Base-by-base conservation (phyloP, 2,797 vertebrate genomes). In the Carapus acus region DNA sequence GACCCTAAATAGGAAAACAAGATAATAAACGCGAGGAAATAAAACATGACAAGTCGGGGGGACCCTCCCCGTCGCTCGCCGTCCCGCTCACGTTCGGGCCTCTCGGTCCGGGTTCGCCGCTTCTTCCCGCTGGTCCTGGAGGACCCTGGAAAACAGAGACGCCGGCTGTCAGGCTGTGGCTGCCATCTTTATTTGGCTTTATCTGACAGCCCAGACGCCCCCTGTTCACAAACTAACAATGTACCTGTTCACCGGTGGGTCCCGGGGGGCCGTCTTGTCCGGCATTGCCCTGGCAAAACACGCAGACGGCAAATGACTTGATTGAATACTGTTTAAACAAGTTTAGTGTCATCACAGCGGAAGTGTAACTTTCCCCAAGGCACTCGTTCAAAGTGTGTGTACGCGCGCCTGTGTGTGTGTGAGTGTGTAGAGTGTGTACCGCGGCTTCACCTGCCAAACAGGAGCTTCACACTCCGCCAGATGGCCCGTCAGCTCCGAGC, bases 31-130 rank as follows among this genome's bases (percentile, higher is more conserved):
- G 50, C 8, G n/a, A n/a, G n/a, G n/a, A n/a, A n/a, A n/a, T n/a
- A n/a, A n/a, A n/a, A n/a, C n/a, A n/a, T n/a, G n/a, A n/a, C n/a
- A n/a, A n/a, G n/a, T n/a, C n/a, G n/a, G n/a, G n/a, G n/a, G n/a
- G n/a, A n/a, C n/a, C n/a, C n/a, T n/a, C n/a, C n/a, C n/a, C n/a
- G n/a, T n/a, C n/a, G n/a, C n/a, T n/a, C n/a, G n/a, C n/a, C n/a
- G n/a, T n/a, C n/a, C n/a, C n/a, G n/a, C 93, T 92, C 82, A 96
- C 94, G n/a, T 87, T 89, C 16, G 94, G 92, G 1, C 94, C 94
- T 73, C 82, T 94, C 0, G 83, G 76, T 71, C 94, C 94, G 0
- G 88, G 65, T 72, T 93, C 92, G 37, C 94, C 94, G 0, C 81
- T 73, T 40, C 86, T 84, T 19, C 94, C 94, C 61, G 89, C 90